Evolutionary conservation across 2,888 invertebrate species (phyloP), one percentile per base, ranked within the genome.

Genomic region (Lepidocyrtinus sp.): DNA sequence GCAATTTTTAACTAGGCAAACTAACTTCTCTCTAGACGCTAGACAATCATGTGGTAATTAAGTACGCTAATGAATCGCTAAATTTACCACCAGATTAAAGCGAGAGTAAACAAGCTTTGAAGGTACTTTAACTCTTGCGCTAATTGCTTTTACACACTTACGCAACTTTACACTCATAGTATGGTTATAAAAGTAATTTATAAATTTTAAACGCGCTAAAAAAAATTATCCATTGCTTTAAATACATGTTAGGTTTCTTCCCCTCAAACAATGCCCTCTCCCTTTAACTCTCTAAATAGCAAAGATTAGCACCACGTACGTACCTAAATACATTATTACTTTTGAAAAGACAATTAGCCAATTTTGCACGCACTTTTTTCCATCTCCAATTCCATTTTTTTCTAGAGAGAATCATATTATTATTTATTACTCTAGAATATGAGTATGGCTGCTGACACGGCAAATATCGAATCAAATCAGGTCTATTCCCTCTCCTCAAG

Each of bases 331-430:
- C 65, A 65, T 17, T 26, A 26, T 7, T 63, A 22, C 24, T 17
- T n/a, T 22, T 26, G 26, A n/a, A 19, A 55, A 50, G 59, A 55
- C 46, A 67, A 69, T 69, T 50, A 69, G 24, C 36, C 69, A 21
- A 75, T 75, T 75, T 67, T 61, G 59, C 68, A 75, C 75, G 68
- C 68, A 62, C 67, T 68, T 75, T 75, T 59, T 36, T 36, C 12
- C 36, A 36, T 36, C 36, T 36, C 36, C 36, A 36, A 36, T 36
- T 36, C 12, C 36, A n/a, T n/a, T 36, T 36, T 36, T 36, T 36
- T 36, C 36, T 36, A n/a, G 36, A 36, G 36, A 36, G 36, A 36
- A 36, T 12, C 72, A 70, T 59, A 55, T 27, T 36, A 15, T 12
- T 63, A 9, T 24, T 25, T n/a, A 25, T 24, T 63, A 15, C 63